Conservation (phyloP, 2,888 invertebrate genomes). For the Drosophila setosimentum region DNA sequence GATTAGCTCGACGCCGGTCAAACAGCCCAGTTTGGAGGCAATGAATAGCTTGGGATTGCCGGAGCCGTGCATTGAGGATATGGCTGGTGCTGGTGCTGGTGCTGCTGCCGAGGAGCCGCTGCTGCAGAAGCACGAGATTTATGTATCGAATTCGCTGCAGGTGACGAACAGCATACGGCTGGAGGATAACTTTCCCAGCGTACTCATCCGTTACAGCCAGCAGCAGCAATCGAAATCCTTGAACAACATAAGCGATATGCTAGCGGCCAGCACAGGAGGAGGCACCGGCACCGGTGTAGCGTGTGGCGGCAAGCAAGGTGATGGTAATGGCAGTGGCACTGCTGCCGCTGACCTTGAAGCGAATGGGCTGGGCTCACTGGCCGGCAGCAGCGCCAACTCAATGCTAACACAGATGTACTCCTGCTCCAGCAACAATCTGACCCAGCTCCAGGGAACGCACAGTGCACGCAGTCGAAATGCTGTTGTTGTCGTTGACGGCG, state of each 20-base stretch:
- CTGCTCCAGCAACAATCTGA: constrained; percentile 60
- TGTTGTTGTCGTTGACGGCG: constrained; percentile 1
- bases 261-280: constrained; percentile 3
- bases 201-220: constrained; percentile 69
- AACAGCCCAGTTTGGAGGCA: constrained; percentile 72
- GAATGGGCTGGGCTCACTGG: constrained; percentile 31
- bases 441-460: constrained; percentile 46
- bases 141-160: constrained; percentile 83
- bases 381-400: constrained; percentile 55
- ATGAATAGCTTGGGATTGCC: constrained; percentile 84
- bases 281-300: neutral
- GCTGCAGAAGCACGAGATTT: constrained; percentile 82
- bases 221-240: constrained; percentile 80
- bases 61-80: constrained; percentile 10
- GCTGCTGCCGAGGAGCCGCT: constrained; percentile 61
- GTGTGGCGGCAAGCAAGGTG: neutral
- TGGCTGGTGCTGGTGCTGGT: neutral
- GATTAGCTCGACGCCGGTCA: constrained; percentile 60
- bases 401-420: constrained; percentile 54
- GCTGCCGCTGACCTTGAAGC: constrained; percentile 5
- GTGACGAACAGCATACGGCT: constrained; percentile 82
- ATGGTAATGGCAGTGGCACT: neutral
- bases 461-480: constrained; percentile 9
- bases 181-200: constrained; percentile 74
- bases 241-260: constrained; percentile 76